These are phyloP conservation scores for Orgyia antiqua DNA, from an alignment of 2,888 invertebrate species.

Conservation along the genomic window DNA sequence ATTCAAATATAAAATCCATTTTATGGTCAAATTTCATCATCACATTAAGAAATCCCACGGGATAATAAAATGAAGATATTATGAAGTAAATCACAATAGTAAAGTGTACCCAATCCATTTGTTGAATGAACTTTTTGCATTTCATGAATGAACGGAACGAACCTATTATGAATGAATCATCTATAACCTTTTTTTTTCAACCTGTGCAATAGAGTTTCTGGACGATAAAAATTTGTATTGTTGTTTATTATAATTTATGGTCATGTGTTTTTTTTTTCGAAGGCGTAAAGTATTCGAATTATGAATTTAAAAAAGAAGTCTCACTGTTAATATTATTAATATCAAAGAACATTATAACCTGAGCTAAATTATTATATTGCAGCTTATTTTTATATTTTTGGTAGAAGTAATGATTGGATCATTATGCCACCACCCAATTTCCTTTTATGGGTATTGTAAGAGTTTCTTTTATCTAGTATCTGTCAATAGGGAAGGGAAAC, in stretches of 20 bases:
- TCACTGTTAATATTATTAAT: constrained; percentile 21
- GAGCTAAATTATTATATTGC: too few species aligned
- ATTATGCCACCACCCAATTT: too few species aligned
- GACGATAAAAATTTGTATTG: constrained; percentile 72
- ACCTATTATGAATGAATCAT: constrained; percentile 46
- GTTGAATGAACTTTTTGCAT: constrained; percentile 33
- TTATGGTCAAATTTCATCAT: constrained; percentile 20
- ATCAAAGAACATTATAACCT: constrained; percentile 18
- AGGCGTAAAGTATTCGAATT: constrained; percentile 16
- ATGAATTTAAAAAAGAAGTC: constrained; percentile 15
- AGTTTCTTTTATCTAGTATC: too few species aligned
- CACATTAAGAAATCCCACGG: constrained; percentile 54
- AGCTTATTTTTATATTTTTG: too few species aligned
- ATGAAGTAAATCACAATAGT: constrained; percentile 53
- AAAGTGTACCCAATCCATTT: constrained; percentile 26
- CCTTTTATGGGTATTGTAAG: too few species aligned
- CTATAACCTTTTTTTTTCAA: constrained; percentile 45
- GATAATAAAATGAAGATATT: constrained; percentile 62
- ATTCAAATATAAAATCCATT: constrained; percentile 11
- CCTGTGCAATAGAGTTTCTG: constrained; percentile 51
- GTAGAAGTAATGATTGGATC: too few species aligned
- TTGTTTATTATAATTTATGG: constrained; percentile 66
- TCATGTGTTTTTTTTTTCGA: constrained; percentile 34
- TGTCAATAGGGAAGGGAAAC: too few species aligned
- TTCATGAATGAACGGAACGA: constrained; percentile 46